Percentiles rank a stretch among this genome's conserved stretches.
Evolutionary conservation across 2,888 invertebrate genomes (phyloP).

Genomic region (Eurois occulta): DNA sequence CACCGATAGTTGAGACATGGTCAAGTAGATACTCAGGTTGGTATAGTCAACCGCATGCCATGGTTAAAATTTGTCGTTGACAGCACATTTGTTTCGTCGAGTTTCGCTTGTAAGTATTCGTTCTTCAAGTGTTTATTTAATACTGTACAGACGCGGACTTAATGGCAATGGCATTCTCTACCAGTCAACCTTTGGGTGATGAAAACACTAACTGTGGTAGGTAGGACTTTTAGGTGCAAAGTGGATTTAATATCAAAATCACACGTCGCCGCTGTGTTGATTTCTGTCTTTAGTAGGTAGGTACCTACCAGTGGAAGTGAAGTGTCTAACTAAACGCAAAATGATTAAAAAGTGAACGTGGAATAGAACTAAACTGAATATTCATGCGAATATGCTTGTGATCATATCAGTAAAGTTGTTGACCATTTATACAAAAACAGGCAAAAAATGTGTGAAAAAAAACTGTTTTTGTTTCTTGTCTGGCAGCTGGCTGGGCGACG

Average conservation of each 20-base stretch:
- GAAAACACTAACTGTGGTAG: neutral
- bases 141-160: too few species aligned
- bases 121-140: neutral
- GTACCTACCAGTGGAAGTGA: neutral
- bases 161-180: neutral
- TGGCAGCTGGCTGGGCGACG: conserved; percentile 23
- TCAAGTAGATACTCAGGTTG: neutral
- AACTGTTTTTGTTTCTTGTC: conserved; percentile 40
- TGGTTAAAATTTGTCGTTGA: neutral
- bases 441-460: conserved; percentile 16
- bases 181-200: neutral
- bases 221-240: too few species aligned
- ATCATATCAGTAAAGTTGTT: neutral
- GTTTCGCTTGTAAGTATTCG: neutral
- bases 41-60: neutral
- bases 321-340: too few species aligned
- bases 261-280: neutral
- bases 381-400: neutral
- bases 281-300: neutral
- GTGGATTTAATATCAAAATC: neutral
- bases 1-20: neutral
- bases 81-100: neutral
- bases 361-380: neutral
- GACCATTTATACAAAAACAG: conserved; percentile 9
- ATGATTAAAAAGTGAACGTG: neutral